A percentile compares a stretch with the other conserved stretches of the same genome.
phyloP scores from a whole-genome alignment of 64 coral and sea anemone species.

The Platygyra sinensis region DNA sequence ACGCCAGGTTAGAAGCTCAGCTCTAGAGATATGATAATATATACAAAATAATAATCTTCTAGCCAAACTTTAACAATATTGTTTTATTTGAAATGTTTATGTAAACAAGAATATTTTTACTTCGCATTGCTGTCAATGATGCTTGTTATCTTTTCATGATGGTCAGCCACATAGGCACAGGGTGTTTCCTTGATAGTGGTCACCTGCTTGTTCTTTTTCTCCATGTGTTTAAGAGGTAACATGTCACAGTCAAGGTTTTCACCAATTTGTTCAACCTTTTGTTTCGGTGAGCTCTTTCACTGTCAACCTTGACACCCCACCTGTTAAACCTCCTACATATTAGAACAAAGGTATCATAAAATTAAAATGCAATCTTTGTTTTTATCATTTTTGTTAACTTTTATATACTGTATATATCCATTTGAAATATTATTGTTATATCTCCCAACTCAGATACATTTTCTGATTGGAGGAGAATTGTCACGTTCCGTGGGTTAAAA shows the following conservation, averaged over 20 bases:
- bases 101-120: background rate
- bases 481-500: too few relatives aligned
- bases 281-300: constrained; percentile 50
- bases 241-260: constrained; percentile 23
- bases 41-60: background rate
- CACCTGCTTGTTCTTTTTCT: constrained; percentile 31
- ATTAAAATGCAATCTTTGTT: too few relatives aligned
- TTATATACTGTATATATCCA: too few relatives aligned
- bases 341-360: background rate
- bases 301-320: constrained; percentile 68
- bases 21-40: background rate
- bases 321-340: constrained; percentile 58
- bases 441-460: too few relatives aligned
- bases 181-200: constrained; percentile 45
- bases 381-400: too few relatives aligned
- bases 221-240: constrained; percentile 33
- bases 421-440: too few relatives aligned
- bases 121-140: constrained; percentile 15
- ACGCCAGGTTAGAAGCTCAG: constrained; percentile 32
- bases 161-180: constrained; percentile 31
- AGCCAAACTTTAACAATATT: background rate
- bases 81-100: background rate
- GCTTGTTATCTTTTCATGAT: constrained; percentile 10
- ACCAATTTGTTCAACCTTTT: constrained; percentile 32
- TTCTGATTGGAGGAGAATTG: too few relatives aligned